phyloP scores from a whole-genome alignment of 2,888 invertebrate species.

The Leucoma salicis region DNA sequence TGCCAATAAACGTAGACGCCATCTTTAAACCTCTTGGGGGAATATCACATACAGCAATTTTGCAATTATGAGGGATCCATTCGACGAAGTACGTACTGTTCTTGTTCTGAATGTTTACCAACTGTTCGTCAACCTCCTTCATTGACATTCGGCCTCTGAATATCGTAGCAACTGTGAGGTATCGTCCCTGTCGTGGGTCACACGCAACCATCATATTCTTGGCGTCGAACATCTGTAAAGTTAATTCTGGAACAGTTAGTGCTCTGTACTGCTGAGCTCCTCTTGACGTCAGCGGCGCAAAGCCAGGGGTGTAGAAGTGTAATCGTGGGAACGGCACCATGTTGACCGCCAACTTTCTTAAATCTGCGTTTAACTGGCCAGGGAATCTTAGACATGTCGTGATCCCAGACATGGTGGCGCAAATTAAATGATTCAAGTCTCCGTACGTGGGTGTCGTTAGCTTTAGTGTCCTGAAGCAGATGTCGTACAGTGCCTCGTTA shows the following conservation, averaged over 20 bases:
- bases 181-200: slow-evolving; percentile 94
- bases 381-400: slow-evolving; percentile 89
- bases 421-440: slow-evolving; percentile 91
- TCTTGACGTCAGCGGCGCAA: slow-evolving; percentile 88
- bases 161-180: slow-evolving; percentile 93
- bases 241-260: slow-evolving; percentile 94
- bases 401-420: slow-evolving; percentile 92
- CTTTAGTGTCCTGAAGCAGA: slow-evolving; percentile 89
- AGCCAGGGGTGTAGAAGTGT: slow-evolving; percentile 82
- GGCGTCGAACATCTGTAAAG: slow-evolving; percentile 84
- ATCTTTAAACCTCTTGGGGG: slow-evolving; percentile 89
- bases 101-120: slow-evolving; percentile 89
- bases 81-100: slow-evolving; percentile 90
- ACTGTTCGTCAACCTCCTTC: slow-evolving; percentile 94
- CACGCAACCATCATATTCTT: slow-evolving; percentile 95
- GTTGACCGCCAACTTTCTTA: slow-evolving; percentile 71
- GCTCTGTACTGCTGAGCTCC: slow-evolving; percentile 94
- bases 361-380: slow-evolving; percentile 72
- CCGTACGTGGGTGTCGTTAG: slow-evolving; percentile 89
- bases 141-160: slow-evolving; percentile 96
- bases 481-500: slow-evolving; percentile 87
- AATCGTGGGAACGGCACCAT: slow-evolving; percentile 85
- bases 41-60: slow-evolving; percentile 91
- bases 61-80: slow-evolving; percentile 91
- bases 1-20: slow-evolving; percentile 94